Evolutionary conservation across 1,140 invertebrate genomes (phyloP).

Genomic region (Vanessa atalanta): DNA sequence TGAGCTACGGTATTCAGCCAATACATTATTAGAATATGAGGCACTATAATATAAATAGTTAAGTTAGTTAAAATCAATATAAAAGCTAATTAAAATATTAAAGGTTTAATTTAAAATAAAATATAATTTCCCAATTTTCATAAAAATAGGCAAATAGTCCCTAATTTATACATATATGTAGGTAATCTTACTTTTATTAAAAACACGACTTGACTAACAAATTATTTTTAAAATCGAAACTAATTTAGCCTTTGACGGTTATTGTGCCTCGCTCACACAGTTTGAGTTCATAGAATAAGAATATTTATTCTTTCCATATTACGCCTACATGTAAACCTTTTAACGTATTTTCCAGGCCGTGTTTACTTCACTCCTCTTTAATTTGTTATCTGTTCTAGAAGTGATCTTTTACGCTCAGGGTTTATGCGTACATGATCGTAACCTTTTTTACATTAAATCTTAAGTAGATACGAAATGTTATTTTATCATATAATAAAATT

Average conservation of each 20-base stretch:
- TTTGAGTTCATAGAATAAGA: constrained; percentile 6
- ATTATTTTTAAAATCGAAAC: too few species aligned
- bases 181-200: too few species aligned
- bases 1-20: constrained; percentile 1
- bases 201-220: too few species aligned
- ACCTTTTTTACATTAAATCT: constrained; percentile 1
- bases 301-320: constrained; percentile 4
- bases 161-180: too few species aligned
- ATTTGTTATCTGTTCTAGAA: constrained; percentile 20
- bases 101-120: too few species aligned
- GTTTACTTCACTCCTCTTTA: constrained; percentile 25
- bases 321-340: constrained; percentile 15
- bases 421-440: constrained; percentile 16
- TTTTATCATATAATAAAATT: not conserved
- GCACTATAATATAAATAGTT: not conserved
- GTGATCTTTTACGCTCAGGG: constrained; percentile 22
- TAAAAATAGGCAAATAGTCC: too few species aligned
- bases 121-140: too few species aligned
- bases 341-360: not conserved
- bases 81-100: too few species aligned
- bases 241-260: not conserved
- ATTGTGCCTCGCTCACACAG: not conserved
- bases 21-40: not conserved
- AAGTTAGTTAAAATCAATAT: too few species aligned
- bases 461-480: not conserved